Percentiles rank a stretch among this genome's conserved stretches.
Conservation (phyloP, 2,113 vertebrate genomes). For the Spilogale gracilis region DNA sequence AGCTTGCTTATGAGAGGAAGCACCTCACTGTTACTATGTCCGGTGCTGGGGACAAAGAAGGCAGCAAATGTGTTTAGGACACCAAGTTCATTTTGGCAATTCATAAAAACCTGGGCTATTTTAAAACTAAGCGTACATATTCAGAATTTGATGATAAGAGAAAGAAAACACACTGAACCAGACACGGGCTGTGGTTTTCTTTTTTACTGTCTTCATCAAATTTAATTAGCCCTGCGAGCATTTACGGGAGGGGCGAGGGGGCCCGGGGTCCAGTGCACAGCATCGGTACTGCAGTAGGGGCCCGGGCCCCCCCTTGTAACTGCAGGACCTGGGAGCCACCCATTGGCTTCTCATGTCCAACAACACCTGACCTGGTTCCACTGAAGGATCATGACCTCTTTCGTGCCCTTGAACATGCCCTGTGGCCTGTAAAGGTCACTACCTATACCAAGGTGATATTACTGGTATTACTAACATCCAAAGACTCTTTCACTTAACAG, state of each 20-base stretch:
- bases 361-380: background rate
- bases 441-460: too few species aligned
- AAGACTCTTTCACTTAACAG: background rate
- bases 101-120: slow-evolving; percentile 57
- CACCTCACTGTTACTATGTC: background rate
- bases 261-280: accelerated
- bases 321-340: background rate
- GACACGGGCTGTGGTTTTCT: background rate
- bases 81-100: slow-evolving; percentile 6
- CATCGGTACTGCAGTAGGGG: background rate
- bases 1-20: background rate
- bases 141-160: slow-evolving; percentile 49
- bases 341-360: background rate
- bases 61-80: background rate
- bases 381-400: background rate
- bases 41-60: background rate
- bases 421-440: background rate
- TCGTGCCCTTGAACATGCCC: accelerated
- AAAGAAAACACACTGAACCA: background rate
- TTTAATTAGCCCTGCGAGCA: background rate
- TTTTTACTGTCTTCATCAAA: background rate
- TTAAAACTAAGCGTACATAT: slow-evolving; percentile 38
- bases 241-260: background rate
- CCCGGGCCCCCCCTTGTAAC: background rate
- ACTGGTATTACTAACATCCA: background rate